phyloP scores from a whole-genome alignment of 2,888 invertebrate species.

The Drosophila paranaensis region DNA sequence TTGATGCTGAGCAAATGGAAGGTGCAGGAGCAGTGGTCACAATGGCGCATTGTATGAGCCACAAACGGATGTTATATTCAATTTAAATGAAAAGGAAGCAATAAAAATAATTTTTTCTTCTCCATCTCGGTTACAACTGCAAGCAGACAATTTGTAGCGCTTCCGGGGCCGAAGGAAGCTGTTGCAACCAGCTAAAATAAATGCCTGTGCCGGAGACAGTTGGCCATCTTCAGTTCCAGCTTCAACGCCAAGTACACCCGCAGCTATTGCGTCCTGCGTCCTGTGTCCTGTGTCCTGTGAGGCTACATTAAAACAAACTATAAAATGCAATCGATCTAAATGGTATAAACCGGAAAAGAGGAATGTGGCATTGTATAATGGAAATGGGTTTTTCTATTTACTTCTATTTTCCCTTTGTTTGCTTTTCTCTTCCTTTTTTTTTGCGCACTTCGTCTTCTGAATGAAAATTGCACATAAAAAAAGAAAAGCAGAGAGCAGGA shows the following conservation, averaged over 20 bases:
- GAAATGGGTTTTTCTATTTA: slow-evolving; percentile 70
- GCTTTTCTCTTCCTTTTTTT: slow-evolving; percentile 24
- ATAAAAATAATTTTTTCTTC: slow-evolving; percentile 60
- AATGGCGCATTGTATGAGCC: slow-evolving; percentile 60
- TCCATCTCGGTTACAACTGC: slow-evolving; percentile 50
- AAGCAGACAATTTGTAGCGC: slow-evolving; percentile 67
- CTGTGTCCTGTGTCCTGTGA: slow-evolving; percentile 33
- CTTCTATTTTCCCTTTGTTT: slow-evolving; percentile 41
- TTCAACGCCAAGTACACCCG: slow-evolving; percentile 37
- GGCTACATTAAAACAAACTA: slow-evolving; percentile 78
- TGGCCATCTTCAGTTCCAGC: slow-evolving; percentile 42
- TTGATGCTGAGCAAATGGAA: slow-evolving; percentile 42
- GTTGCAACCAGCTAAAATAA: slow-evolving; percentile 54
- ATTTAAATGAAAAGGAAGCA: slow-evolving; percentile 77
- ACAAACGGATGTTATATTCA: slow-evolving; percentile 72
- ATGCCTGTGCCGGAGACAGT: slow-evolving; percentile 60
- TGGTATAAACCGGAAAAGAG: slow-evolving; percentile 78
- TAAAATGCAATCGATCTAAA: slow-evolving; percentile 82
- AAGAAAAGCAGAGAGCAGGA: slow-evolving; percentile 28
- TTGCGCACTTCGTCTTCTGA: slow-evolving; percentile 42
- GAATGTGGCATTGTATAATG: slow-evolving; percentile 78
- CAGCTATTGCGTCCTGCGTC: slow-evolving; percentile 37
- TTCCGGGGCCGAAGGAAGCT: slow-evolving; percentile 68
- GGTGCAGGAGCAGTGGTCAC: slow-evolving; percentile 38
- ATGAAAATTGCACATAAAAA: slow-evolving; percentile 64